These are phyloP conservation scores for Mallateleia sp. DNA, from an alignment of 2,888 invertebrate species.

Conservation along the genomic window DNA sequence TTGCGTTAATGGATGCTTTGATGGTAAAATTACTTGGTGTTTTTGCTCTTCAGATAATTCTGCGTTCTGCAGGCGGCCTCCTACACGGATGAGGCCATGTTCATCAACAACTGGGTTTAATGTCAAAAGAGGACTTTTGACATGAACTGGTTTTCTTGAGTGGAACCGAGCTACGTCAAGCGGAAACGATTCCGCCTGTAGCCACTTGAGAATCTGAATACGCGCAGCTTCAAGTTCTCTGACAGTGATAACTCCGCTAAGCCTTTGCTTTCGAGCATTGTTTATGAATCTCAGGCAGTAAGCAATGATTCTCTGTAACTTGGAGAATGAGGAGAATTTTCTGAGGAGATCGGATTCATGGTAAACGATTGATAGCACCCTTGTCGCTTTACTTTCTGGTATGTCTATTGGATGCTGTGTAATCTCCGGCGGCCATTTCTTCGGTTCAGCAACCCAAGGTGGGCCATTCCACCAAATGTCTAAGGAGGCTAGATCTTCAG, in stretches of 20 bases:
- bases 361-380: background rate
- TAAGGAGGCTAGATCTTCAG: background rate
- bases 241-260: background rate
- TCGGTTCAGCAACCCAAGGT: background rate
- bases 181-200: constrained; percentile 7
- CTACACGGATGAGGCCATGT: constrained; percentile 3
- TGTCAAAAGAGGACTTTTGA: background rate
- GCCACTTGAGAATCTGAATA: constrained; percentile 7
- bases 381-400: background rate
- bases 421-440: background rate
- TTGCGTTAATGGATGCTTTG: background rate
- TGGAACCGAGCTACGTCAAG: background rate
- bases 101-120: background rate
- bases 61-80: constrained; percentile 6
- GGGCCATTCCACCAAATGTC: background rate
- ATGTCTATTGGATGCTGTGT: background rate
- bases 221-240: constrained; percentile 3
- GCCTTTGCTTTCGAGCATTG: background rate
- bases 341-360: background rate
- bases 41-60: constrained; percentile 20
- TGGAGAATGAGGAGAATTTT: background rate
- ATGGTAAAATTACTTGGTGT: constrained; percentile 3
- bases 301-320: background rate
- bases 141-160: constrained; percentile 1
- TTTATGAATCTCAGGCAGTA: background rate